phyloP scores from a whole-genome alignment of 2,113 vertebrate species.

The Sporophila hypoxantha region DNA sequence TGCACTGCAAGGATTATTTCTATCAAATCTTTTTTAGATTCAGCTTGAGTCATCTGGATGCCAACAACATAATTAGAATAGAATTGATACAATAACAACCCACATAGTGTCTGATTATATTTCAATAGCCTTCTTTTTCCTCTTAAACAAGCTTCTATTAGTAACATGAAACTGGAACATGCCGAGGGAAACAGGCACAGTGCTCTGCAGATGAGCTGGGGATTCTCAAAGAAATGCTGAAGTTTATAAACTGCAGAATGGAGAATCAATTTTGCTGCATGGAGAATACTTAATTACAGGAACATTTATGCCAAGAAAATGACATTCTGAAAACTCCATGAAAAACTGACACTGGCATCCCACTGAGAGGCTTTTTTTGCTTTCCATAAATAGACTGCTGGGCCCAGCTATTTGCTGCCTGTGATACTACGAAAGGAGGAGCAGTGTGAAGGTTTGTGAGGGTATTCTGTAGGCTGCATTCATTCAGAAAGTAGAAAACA shows the following conservation, averaged over 20 bases:
- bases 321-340: slow-evolving; percentile 45
- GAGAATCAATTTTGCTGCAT: slow-evolving; percentile 53
- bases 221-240: slow-evolving; percentile 26
- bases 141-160: slow-evolving; percentile 20
- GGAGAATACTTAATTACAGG: slow-evolving; percentile 53
- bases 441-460: background rate
- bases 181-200: background rate
- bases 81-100: slow-evolving; percentile 34
- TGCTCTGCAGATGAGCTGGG: slow-evolving; percentile 28
- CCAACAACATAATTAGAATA: slow-evolving; percentile 28
- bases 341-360: slow-evolving; percentile 53
- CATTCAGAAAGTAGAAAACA: background rate
- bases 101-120: slow-evolving; percentile 17
- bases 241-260: slow-evolving; percentile 58
- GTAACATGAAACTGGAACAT: slow-evolving; percentile 14
- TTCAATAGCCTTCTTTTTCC: background rate
- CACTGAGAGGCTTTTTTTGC: slow-evolving; percentile 11
- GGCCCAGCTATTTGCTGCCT: slow-evolving; percentile 26
- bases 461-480: background rate
- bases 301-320: slow-evolving; percentile 55
- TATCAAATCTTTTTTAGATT: background rate
- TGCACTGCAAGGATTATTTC: background rate
- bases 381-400: slow-evolving; percentile 36
- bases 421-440: slow-evolving; percentile 30
- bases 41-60: background rate